Percentiles rank a stretch among this genome's conserved stretches.
phyloP scores from a whole-genome alignment of 2,888 invertebrate species.

The Lomographa bimaculata region DNA sequence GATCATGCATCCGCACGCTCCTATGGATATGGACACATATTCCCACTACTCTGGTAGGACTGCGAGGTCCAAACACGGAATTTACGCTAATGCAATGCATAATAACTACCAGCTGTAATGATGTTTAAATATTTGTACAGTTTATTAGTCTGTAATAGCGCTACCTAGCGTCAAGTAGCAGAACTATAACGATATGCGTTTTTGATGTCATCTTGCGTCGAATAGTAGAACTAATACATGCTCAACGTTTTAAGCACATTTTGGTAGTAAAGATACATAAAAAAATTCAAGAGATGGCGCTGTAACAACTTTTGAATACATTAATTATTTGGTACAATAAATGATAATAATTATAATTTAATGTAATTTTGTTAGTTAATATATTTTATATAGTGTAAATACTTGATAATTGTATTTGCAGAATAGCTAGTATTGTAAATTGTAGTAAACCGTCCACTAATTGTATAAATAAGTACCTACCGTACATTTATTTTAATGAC shows the following conservation, averaged over 20 bases:
- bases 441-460: conserved; percentile 4
- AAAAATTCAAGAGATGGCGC: too few species aligned
- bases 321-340: too few species aligned
- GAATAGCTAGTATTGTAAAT: conserved; percentile 1
- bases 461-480: too few species aligned
- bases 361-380: background rate
- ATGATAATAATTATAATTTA: too few species aligned
- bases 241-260: too few species aligned
- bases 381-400: conserved; percentile 11
- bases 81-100: conserved; percentile 87
- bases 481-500: too few species aligned
- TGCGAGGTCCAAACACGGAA: conserved; percentile 84
- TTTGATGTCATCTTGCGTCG: conserved; percentile 15
- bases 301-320: too few species aligned
- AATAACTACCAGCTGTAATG: conserved; percentile 88
- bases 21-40: conserved; percentile 88
- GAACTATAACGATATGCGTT: background rate
- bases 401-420: conserved; percentile 16
- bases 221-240: conserved; percentile 7
- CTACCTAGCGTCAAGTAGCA: conserved; percentile 2
- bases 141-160: background rate
- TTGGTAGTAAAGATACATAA: too few species aligned
- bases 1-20: conserved; percentile 88
- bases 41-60: conserved; percentile 91
- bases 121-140: conserved; percentile 4